Evolutionary conservation across 2,888 invertebrate genomes (phyloP).

Genomic region (Vesta saturnalis): DNA sequence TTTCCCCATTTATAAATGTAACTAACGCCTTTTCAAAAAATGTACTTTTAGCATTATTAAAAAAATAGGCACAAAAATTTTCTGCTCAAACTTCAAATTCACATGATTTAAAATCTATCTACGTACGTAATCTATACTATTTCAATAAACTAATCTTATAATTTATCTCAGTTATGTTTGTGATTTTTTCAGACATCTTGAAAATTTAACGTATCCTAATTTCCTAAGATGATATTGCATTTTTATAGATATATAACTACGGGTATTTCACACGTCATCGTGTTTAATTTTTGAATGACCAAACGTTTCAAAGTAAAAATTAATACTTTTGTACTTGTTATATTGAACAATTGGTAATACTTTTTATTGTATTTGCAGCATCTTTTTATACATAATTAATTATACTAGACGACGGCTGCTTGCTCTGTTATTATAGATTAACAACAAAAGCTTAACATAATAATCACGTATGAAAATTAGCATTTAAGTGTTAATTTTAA

Average conservation of each 20-base stretch:
- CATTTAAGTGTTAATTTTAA: not conserved
- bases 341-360: slow-evolving; percentile 1
- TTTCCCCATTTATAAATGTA: too few species aligned
- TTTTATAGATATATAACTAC: slow-evolving; percentile 11
- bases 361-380: not conserved
- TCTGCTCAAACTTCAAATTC: not conserved
- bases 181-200: slow-evolving; percentile 22
- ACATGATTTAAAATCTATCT: not conserved
- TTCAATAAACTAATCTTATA: not conserved
- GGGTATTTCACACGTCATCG: slow-evolving; percentile 27
- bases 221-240: slow-evolving; percentile 26
- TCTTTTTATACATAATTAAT: not conserved
- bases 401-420: not conserved
- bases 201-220: slow-evolving; percentile 29
- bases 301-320: slow-evolving; percentile 27
- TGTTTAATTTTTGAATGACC: slow-evolving; percentile 28
- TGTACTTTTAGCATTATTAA: too few species aligned
- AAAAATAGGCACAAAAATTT: not conserved
- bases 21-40: too few species aligned
- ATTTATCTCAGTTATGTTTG: not conserved
- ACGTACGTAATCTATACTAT: not conserved
- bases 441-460: not conserved
- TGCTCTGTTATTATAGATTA: not conserved
- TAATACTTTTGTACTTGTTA: not conserved
- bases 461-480: not conserved